Percentiles rank a stretch among this genome's conserved stretches.
Evolutionary conservation across 2,797 vertebrate species (phyloP).

Genomic region (Agapornis canus): DNA sequence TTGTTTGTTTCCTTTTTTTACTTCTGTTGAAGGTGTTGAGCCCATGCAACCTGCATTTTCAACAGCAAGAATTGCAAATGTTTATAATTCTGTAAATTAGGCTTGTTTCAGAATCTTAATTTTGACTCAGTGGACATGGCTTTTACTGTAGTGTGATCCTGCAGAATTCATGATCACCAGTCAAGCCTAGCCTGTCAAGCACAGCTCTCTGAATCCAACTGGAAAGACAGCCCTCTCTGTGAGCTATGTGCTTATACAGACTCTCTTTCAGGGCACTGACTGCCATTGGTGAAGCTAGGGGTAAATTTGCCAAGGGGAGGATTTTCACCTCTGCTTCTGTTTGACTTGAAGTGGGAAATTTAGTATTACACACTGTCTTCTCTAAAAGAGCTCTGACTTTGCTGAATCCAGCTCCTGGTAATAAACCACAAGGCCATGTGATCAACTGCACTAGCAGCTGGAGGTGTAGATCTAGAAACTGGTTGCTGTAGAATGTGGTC

Average conservation of each 20-base stretch:
- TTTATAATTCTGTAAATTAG: background rate
- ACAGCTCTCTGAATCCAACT: background rate
- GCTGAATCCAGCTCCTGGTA: background rate
- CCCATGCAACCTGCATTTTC: background rate
- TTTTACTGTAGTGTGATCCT: background rate
- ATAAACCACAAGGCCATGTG: accelerated
- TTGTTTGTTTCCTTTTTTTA: background rate
- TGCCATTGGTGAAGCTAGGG: background rate
- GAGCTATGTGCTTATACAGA: background rate
- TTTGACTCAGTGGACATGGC: accelerated
- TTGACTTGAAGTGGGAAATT: background rate
- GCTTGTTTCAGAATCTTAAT: background rate
- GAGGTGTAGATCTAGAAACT: background rate
- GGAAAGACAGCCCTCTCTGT: background rate
- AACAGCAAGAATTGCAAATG: background rate
- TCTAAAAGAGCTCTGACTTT: background rate
- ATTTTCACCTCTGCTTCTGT: background rate
- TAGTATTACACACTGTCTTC: background rate
- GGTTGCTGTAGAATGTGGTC: background rate
- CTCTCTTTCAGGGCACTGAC: background rate
- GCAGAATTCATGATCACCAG: background rate
- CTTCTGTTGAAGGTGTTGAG: background rate
- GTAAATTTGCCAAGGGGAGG: background rate
- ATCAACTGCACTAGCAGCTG: background rate
- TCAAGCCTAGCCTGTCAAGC: background rate